Evolutionary conservation across 2,888 invertebrate genomes (phyloP), one percentile per base, ranked within the genome.

Genomic region (Chrysolina americana): DNA sequence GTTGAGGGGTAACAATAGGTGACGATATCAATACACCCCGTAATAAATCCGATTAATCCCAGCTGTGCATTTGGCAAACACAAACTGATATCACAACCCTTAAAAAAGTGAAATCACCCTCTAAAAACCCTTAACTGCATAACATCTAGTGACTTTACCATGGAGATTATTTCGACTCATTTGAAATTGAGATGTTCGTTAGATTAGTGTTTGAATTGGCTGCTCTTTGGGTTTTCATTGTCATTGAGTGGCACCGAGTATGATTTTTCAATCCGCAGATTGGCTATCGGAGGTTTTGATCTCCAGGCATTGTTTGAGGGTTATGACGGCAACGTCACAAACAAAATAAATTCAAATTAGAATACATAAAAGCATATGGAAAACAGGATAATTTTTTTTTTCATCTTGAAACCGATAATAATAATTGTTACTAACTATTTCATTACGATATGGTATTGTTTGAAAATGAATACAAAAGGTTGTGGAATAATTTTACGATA

Each of bases 41-140:
- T 83, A 84, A 86, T 85, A 86, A 87, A 87, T 87, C 87, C 86
- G 87, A 87, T 87, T 87, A 87, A 87, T 86, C 85, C 86, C 86
- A 86, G 87, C 86, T 86, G 87, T 83, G 87, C 87, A 85, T 87
- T 87, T 86, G 84, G 85, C 86, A 85, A 86, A 86, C 85, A 86
- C 81, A 85, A 84, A 84, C 82, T 82, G 84, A 84, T 82, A 84
- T 81, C 79, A 79, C 74, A 78, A 74, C 76, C 78, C 76, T 78
- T 76, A 76, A 76, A 78, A 78, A 77, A 81, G 74, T 66, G 69
- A 78, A 72, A 80, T 79, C 81, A 70, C 78, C 79, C 79, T 76
- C 74, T 78, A 79, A 79, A 81, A 81, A 75, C 81, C 81, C 81
- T 80, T 79, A 79, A 79, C 78, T 74, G 77, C 75, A 65, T 36